These are phyloP conservation scores for Caenorhabditis inopinata DNA, from an alignment of 1,140 invertebrate genomes.

Conservation along the genomic window DNA sequence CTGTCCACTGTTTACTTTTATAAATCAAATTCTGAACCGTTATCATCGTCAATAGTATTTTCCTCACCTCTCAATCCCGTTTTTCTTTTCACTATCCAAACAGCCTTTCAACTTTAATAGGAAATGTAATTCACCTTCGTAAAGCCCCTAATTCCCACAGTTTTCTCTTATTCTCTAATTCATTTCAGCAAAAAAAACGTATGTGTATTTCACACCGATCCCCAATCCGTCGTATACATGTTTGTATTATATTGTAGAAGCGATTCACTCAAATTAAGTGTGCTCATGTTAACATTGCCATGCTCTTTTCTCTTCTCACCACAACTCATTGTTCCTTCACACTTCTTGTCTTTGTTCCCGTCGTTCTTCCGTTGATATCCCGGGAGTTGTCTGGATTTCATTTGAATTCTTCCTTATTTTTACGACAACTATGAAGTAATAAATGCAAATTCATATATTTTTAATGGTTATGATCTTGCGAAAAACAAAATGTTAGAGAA, in stretches of 20 bases:
- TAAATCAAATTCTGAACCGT: no score
- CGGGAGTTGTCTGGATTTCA: no score
- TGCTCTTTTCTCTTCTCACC: neutral
- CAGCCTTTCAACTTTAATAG: constrained; percentile 8
- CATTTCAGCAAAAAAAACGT: neutral
- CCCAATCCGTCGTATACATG: neutral
- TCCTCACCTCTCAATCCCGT: neutral
- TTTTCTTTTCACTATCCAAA: constrained; percentile 6
- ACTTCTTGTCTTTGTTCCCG: no score
- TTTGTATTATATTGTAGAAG: constrained; percentile 19
- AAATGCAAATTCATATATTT: neutral
- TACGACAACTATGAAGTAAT: neutral
- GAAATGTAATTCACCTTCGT: no score
- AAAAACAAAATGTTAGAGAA: neutral
- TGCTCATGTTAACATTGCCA: constrained; percentile 26
- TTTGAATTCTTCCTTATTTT: neutral
- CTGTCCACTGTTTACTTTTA: no score
- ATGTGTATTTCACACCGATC: neutral
- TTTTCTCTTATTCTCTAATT: neutral
- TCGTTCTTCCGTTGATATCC: no score
- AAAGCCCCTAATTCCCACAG: neutral
- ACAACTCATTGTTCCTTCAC: neutral
- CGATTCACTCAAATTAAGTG: constrained; percentile 30
- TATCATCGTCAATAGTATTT: neutral
- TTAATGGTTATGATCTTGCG: no score